Evolutionary conservation across 2,113 vertebrate genomes (phyloP), one percentile per base, ranked within the genome.

Genomic region (Pseudonaja textilis): DNA sequence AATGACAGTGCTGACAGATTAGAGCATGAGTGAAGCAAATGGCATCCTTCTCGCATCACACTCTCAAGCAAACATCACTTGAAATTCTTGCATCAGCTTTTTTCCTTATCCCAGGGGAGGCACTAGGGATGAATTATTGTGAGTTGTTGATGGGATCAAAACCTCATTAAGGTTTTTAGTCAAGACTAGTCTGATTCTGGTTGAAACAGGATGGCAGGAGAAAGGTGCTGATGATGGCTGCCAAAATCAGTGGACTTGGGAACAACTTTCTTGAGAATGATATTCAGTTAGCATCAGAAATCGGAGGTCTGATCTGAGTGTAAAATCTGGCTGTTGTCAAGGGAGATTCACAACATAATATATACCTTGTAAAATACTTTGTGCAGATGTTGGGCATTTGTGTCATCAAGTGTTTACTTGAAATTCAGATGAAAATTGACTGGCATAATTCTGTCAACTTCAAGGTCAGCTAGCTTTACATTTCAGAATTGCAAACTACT

Each of bases 1-100:
- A 97, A 97, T 97, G 96, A 96, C 95, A 0, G 2, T 93, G 96
- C 94, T 97, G 97, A 97, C 95, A 97, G 93, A 92, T 95, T 90
- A 93, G 16, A 96, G 96, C 91, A 86, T 93, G 93, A 92, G 96
- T 18, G 54, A 95, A 94, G 95, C 94, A 85, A 96, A 95, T 95
- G 95, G 95, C 88, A 89, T 95, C 96, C 96, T 96, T 54, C 96
- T 97, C 90, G 95, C 94, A 95, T 97, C 96, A 96, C 74, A 42
- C 18, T 85, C 96, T 97, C 86, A 94, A 95, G 97, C 96, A 96
- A 96, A 96, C 95, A 95, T 96, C 96, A 94, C 95, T 96, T 94
- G 96, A 95, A 97, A 96, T 96, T 96, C 95, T 95, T 94, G 95
- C 95, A 94, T 96, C 94, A 92, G 92, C 95, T 95, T 96, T 95